Evolutionary conservation across 2,888 invertebrate species (phyloP).

Genomic region (Callyntrura guangdongensis): DNA sequence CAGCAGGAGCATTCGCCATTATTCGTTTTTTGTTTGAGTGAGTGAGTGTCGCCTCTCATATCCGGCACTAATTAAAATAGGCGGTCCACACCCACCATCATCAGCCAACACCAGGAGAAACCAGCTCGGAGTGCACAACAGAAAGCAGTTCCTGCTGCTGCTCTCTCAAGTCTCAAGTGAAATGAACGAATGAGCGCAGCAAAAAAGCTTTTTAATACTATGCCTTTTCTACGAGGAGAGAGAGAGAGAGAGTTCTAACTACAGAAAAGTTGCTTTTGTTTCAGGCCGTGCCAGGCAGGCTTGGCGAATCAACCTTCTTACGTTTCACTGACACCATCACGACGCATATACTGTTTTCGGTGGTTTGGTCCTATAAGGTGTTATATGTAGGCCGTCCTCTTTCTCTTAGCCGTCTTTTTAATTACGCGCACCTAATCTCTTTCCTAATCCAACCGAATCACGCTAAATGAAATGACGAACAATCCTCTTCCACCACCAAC

Average conservation of each 20-base stretch:
- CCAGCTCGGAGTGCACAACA: neutral
- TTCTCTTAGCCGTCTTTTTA: constrained; percentile 80
- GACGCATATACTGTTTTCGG: constrained; percentile 31
- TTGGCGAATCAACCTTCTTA: constrained; percentile 50
- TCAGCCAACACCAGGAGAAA: constrained; percentile 40
- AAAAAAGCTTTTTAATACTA: constrained; percentile 34
- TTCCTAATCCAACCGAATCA: constrained; percentile 82
- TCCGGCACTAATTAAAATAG: constrained; percentile 81
- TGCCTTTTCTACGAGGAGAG: constrained; percentile 5
- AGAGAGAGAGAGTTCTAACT: constrained; percentile 3
- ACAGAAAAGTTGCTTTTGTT: constrained; percentile 51
- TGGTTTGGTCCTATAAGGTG: neutral
- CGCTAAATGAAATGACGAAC: constrained; percentile 79
- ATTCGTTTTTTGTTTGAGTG: constrained; percentile 68
- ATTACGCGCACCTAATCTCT: constrained; percentile 83
- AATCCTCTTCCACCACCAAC: constrained; percentile 59
- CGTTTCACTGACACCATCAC: neutral
- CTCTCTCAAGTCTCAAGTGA: constrained; percentile 59
- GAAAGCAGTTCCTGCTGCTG: neutral
- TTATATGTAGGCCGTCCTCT: constrained; percentile 16
- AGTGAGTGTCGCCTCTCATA: constrained; percentile 76
- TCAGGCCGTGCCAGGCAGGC: constrained; percentile 22
- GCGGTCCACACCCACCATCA: constrained; percentile 74
- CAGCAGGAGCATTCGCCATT: constrained; percentile 65
- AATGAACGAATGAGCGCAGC: constrained; percentile 67